Percentiles rank a stretch among this genome's conserved stretches.
phyloP scores from a whole-genome alignment of 1,140 invertebrate genomes.

The Caenorhabditis briggsae region DNA sequence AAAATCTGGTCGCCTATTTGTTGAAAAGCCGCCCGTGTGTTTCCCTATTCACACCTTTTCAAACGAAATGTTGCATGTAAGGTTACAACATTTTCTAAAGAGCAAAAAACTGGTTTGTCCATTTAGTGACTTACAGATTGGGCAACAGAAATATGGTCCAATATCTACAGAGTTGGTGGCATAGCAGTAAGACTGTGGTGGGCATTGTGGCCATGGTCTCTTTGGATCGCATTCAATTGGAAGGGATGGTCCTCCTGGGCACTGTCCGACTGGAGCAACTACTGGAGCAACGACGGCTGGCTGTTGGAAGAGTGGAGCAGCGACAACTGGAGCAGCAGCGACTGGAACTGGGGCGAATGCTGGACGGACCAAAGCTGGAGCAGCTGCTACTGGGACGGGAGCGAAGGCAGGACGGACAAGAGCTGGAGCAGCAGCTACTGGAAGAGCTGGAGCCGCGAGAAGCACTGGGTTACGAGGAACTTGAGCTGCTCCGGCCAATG shows the following conservation, averaged over 20 bases:
- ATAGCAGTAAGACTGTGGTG: constrained; percentile 78
- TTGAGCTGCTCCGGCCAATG: constrained; percentile 65
- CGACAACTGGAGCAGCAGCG: constrained; percentile 25
- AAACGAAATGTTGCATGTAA: constrained; percentile 35
- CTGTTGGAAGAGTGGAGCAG: constrained; percentile 16
- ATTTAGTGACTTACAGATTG: constrained; percentile 73
- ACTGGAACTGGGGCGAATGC: constrained; percentile 40
- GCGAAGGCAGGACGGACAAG: constrained; percentile 51
- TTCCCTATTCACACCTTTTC: constrained; percentile 45
- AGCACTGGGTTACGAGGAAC: constrained; percentile 47
- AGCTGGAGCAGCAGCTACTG: constrained; percentile 63
- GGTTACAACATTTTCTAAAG: neutral
- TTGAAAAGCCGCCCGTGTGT: constrained; percentile 8
- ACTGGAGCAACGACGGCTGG: constrained; percentile 62
- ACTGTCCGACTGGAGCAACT: constrained; percentile 69
- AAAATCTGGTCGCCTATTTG: constrained; percentile 40
- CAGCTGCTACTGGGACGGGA: constrained; percentile 56
- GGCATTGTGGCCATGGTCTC: constrained; percentile 77
- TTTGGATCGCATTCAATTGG: constrained; percentile 78
- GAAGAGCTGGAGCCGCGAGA: constrained; percentile 54
- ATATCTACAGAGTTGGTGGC: constrained; percentile 78
- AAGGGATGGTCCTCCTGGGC: constrained; percentile 76
- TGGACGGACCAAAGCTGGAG: constrained; percentile 47
- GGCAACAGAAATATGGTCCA: constrained; percentile 78
- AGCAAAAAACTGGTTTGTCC: neutral